Percentiles rank a stretch among this genome's conserved stretches.
phyloP scores from a whole-genome alignment of 2,888 invertebrate species.

The Rhagonycha lutea region DNA sequence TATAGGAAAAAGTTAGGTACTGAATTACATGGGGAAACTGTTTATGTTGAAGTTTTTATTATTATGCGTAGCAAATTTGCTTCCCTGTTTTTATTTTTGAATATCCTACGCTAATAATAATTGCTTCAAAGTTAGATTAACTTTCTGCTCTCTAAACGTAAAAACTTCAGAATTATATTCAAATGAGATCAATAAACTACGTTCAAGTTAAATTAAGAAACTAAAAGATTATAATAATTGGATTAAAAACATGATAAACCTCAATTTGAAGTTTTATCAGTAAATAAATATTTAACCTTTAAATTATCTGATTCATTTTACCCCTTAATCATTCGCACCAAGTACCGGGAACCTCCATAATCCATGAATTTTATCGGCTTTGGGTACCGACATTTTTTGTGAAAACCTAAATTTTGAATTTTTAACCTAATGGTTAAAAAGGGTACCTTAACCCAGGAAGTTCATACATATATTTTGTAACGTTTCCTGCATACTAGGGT shows the following conservation, averaged over 20 bases:
- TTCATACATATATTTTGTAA: no score
- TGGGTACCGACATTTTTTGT: no score
- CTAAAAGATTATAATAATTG: neutral
- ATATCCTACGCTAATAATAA: neutral
- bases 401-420: no score
- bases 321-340: no score
- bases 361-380: no score
- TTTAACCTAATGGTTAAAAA: no score
- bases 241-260: neutral
- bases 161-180: neutral
- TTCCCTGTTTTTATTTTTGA: neutral
- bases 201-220: neutral
- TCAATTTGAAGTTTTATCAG: neutral
- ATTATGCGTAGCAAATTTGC: neutral
- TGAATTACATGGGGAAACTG: constrained; percentile 12
- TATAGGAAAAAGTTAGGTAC: constrained; percentile 45
- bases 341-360: no score
- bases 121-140: neutral
- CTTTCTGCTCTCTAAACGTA: neutral
- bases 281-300: neutral
- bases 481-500: no score
- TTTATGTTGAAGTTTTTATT: constrained; percentile 1
- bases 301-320: no score
- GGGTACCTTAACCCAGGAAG: no score
- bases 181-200: neutral